Evolutionary conservation across 2,888 invertebrate species (phyloP).

Genomic region (Metacarcinus magister): DNA sequence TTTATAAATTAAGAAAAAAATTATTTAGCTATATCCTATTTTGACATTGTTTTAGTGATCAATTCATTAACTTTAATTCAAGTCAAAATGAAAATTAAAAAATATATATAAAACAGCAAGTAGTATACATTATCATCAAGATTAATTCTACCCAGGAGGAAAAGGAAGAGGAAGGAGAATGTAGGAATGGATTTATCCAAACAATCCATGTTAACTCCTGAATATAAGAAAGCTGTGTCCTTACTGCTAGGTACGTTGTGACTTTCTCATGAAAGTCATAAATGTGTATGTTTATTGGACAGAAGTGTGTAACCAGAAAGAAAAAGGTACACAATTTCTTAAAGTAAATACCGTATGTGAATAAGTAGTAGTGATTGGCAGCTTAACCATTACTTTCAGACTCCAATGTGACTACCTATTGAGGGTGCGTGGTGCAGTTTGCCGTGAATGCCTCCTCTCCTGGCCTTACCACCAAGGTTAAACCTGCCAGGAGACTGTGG

Average conservation of each 20-base stretch:
- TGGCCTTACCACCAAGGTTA: constrained; percentile 82
- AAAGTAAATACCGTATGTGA: not conserved
- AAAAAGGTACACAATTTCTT: not conserved
- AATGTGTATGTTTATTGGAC: not conserved
- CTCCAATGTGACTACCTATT: not conserved
- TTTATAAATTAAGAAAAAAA: not conserved
- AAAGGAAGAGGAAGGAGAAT: not conserved
- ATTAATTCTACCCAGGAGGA: not conserved
- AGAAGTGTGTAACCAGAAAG: not conserved
- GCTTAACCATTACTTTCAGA: not conserved
- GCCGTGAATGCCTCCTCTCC: constrained; percentile 81
- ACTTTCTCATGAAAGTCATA: not conserved
- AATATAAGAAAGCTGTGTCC: too few species aligned
- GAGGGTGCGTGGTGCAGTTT: constrained; percentile 81
- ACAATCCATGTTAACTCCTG: too few species aligned
- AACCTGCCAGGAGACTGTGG: constrained; percentile 82
- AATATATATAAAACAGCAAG: not conserved
- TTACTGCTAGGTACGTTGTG: too few species aligned
- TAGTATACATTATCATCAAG: too few species aligned
- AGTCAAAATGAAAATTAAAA: not conserved
- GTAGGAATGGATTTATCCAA: not conserved
- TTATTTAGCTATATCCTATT: not conserved
- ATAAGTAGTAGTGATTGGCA: not conserved
- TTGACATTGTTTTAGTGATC: not conserved
- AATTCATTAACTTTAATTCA: not conserved